phyloP scores from a whole-genome alignment of 1,140 invertebrate genomes.

The Drosophila funebris region DNA sequence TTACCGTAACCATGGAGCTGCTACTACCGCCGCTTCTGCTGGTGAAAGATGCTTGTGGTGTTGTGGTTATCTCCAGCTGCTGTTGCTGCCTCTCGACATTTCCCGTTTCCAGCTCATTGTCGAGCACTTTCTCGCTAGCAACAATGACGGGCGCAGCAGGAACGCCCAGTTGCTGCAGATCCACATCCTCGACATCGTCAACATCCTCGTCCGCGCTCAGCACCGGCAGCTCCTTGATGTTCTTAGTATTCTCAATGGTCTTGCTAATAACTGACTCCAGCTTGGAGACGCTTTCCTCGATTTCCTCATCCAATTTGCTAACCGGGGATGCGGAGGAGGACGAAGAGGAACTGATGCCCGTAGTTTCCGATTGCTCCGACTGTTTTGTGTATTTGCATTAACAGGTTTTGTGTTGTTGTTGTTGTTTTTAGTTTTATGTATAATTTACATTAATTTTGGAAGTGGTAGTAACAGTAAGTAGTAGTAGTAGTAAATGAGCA shows the following conservation, averaged over 20 bases:
- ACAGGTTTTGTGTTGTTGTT: slow-evolving; percentile 17
- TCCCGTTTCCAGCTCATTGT: slow-evolving; percentile 15
- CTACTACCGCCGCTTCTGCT: neutral
- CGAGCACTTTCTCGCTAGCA: neutral
- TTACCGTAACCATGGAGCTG: slow-evolving; percentile 39
- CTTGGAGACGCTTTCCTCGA: slow-evolving; percentile 75
- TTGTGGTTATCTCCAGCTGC: slow-evolving; percentile 9
- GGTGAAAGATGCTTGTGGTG: slow-evolving; percentile 7
- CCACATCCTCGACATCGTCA: slow-evolving; percentile 68
- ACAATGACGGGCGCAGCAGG: slow-evolving; percentile 33
- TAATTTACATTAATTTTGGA: slow-evolving; percentile 40
- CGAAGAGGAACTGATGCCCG: neutral
- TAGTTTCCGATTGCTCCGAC: slow-evolving; percentile 25
- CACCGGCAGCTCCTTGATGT: slow-evolving; percentile 73
- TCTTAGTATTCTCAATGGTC: slow-evolving; percentile 81
- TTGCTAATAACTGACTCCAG: slow-evolving; percentile 80
- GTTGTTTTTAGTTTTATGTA: slow-evolving; percentile 42
- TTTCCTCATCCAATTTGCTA: slow-evolving; percentile 66
- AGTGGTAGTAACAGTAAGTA: slow-evolving; percentile 44
- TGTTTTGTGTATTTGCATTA: slow-evolving; percentile 3
- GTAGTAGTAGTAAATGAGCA: slow-evolving; percentile 43
- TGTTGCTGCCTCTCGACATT: slow-evolving; percentile 5
- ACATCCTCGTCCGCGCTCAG: slow-evolving; percentile 56
- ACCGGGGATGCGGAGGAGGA: slow-evolving; percentile 4
- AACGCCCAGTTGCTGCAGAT: slow-evolving; percentile 53